Evolutionary conservation across 37 sponge, comb jelly and placozoan genomes (phyloP).

Genomic region (Chondrilla cf. caribensis): DNA sequence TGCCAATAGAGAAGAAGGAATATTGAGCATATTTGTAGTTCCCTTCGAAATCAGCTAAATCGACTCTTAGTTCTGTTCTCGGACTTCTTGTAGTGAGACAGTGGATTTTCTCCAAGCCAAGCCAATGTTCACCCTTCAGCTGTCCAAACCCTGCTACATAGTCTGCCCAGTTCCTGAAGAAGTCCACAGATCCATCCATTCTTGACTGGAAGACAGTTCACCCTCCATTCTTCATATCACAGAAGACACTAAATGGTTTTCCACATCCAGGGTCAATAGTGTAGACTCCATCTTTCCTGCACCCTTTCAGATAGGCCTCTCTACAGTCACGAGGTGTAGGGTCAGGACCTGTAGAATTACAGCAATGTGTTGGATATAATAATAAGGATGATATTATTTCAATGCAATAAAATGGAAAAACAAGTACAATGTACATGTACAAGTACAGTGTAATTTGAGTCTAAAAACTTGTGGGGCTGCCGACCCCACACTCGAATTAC

Average conservation of each 20-base stretch:
- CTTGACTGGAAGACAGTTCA: conserved; percentile 34
- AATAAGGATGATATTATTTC: too few relatives aligned
- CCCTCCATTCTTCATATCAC: conserved; percentile 23
- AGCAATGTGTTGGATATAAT: too few relatives aligned
- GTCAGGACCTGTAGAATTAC: too few relatives aligned
- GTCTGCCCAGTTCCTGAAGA: conserved; percentile 18
- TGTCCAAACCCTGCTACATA: conserved; percentile 35
- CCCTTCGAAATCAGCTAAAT: background rate
- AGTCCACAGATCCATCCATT: conserved; percentile 32
- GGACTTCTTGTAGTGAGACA: conserved; percentile 10
- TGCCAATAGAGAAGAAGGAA: conserved; percentile 23
- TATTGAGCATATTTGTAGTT: conserved; percentile 10
- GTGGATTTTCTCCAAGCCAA: conserved; percentile 24
- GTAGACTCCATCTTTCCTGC: conserved; percentile 6
- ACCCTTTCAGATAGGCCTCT: background rate
- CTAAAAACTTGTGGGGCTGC: too few relatives aligned
- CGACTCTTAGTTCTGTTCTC: conserved; percentile 13
- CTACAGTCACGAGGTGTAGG: background rate
- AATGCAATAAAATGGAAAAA: too few relatives aligned
- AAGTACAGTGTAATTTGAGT: too few relatives aligned
- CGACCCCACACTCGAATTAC: too few relatives aligned
- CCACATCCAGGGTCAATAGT: conserved; percentile 18
- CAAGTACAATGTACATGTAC: too few relatives aligned
- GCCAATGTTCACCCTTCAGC: conserved; percentile 20
- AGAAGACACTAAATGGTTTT: background rate